phyloP scores from a whole-genome alignment of 2,113 vertebrate species.

The Benitochromis conjunctus region DNA sequence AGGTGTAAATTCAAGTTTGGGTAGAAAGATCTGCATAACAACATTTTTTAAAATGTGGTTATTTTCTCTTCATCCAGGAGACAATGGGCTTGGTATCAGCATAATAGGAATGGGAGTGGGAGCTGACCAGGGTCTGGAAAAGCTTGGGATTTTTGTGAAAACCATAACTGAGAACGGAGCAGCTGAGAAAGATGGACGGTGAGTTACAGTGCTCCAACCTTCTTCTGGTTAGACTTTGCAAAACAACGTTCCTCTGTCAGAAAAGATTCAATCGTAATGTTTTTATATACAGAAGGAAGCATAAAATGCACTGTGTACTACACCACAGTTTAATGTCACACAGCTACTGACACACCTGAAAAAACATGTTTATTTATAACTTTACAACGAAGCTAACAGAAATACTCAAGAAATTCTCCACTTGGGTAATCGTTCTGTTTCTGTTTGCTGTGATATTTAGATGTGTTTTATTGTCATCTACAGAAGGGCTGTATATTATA shows the following conservation, averaged over 20 bases:
- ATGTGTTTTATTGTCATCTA: neutral
- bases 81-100: constrained; percentile 89
- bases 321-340: neutral
- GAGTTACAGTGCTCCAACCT: constrained; percentile 21
- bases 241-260: neutral
- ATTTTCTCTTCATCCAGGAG: constrained; percentile 68
- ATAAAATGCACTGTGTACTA: neutral
- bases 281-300: neutral
- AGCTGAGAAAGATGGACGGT: constrained; percentile 84
- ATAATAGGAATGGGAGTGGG: constrained; percentile 95
- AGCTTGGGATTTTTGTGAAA: constrained; percentile 93
- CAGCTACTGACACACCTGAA: neutral
- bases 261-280: neutral
- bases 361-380: constrained; percentile 47
- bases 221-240: neutral
- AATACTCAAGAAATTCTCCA: constrained; percentile 5
- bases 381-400: neutral
- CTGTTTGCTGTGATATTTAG: neutral
- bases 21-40: no score
- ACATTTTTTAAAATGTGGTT: neutral
- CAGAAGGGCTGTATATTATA: neutral
- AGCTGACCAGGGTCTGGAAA: constrained; percentile 90
- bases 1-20: neutral
- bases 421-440: neutral
- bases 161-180: constrained; percentile 88